Percentiles rank a stretch among this genome's conserved stretches.
phyloP scores from a whole-genome alignment of 64 coral and sea anemone genomes.

The Platygyra sinensis region DNA sequence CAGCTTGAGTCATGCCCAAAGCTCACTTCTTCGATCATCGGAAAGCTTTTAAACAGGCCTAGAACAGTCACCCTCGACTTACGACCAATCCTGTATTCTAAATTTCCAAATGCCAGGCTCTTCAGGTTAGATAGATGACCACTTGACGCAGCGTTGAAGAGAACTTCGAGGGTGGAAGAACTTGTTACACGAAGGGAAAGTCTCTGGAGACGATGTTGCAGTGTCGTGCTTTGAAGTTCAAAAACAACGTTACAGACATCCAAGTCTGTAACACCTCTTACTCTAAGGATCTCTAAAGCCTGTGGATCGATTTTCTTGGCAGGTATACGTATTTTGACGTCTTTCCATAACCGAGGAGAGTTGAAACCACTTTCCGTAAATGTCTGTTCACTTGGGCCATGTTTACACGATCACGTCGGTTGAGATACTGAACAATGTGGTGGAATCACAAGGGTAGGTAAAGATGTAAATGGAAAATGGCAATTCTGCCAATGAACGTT shows the following conservation, averaged over 20 bases:
- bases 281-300: background rate
- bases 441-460: constrained; percentile 39
- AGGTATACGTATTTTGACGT: background rate
- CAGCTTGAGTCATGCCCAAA: background rate
- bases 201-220: background rate
- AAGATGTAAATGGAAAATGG: constrained; percentile 5
- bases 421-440: constrained; percentile 31
- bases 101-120: background rate
- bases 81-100: background rate
- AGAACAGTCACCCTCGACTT: background rate
- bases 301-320: background rate
- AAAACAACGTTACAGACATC: background rate
- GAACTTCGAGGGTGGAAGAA: background rate
- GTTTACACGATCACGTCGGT: constrained; percentile 15
- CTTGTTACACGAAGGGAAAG: background rate
- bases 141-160: background rate
- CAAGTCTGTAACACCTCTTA: constrained; percentile 5
- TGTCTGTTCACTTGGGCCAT: constrained; percentile 11
- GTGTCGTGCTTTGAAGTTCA: background rate
- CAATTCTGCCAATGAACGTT: background rate
- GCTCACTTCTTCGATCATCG: background rate
- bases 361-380: constrained; percentile 56
- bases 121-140: background rate
- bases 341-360: constrained; percentile 33
- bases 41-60: background rate